A percentile compares a stretch with the other conserved stretches of the same genome.
Conservation (phyloP, 2,797 vertebrate species). For the Enteromius anoplus region DNA sequence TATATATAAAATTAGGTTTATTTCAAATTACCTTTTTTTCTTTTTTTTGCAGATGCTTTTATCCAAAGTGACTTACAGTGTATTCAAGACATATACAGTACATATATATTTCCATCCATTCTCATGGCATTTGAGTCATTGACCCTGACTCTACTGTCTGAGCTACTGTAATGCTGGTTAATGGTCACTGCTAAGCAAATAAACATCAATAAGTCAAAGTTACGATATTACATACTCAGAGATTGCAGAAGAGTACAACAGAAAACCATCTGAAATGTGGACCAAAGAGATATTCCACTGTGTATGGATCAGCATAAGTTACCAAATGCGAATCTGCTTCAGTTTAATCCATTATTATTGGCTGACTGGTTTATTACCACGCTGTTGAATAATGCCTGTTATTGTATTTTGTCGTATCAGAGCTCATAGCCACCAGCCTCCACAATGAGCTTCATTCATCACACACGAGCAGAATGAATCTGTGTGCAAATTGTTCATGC, state of each 20-base stretch:
- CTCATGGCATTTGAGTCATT: background rate
- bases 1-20: background rate
- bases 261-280: background rate
- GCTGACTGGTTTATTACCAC: background rate
- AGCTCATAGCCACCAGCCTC: slow-evolving; percentile 1
- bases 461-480: background rate
- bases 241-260: background rate
- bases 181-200: background rate
- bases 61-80: background rate
- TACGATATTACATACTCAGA: background rate
- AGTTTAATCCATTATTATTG: background rate
- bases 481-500: background rate
- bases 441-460: slow-evolving; percentile 5
- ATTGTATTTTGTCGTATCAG: background rate
- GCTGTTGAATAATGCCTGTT: background rate
- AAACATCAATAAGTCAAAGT: background rate
- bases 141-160: background rate
- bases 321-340: background rate
- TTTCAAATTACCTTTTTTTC: background rate
- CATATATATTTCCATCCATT: background rate
- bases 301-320: background rate
- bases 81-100: background rate
- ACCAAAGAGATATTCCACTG: background rate
- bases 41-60: background rate
- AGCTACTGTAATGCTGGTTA: too few relatives aligned